phyloP scores from a whole-genome alignment of 1,140 invertebrate genomes.

The Brevipalpus yothersi region DNA sequence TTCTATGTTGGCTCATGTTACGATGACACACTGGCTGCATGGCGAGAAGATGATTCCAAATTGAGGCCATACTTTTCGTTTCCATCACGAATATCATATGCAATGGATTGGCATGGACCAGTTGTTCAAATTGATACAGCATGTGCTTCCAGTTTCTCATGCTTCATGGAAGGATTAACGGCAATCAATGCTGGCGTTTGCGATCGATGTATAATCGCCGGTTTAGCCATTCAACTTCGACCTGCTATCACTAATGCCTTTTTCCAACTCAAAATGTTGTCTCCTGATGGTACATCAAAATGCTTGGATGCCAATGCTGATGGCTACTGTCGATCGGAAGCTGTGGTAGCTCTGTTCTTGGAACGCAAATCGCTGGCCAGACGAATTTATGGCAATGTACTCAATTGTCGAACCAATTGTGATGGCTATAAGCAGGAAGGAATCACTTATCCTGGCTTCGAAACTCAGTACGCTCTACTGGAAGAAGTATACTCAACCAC shows the following conservation, averaged over 20 bases:
- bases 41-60: slow-evolving; percentile 15
- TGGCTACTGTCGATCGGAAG: slow-evolving; percentile 1
- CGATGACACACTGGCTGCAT: not conserved
- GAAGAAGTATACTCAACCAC: slow-evolving; percentile 18
- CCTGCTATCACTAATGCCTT: slow-evolving; percentile 23
- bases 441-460: slow-evolving; percentile 8
- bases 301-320: not conserved
- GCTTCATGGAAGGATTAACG: not conserved
- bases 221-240: slow-evolving; percentile 48
- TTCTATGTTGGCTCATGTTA: slow-evolving; percentile 47
- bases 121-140: slow-evolving; percentile 36
- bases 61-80: slow-evolving; percentile 40
- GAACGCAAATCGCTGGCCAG: slow-evolving; percentile 12
- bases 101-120: slow-evolving; percentile 71
- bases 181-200: not conserved
- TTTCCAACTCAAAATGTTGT: not conserved
- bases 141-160: not conserved
- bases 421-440: slow-evolving; percentile 46
- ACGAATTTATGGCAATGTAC: slow-evolving; percentile 24
- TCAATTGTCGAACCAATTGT: slow-evolving; percentile 62
- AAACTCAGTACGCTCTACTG: slow-evolving; percentile 17
- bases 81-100: slow-evolving; percentile 77
- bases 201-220: slow-evolving; percentile 12
- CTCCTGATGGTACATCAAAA: not conserved
- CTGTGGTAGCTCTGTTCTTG: not conserved